Evolutionary conservation across 1,140 invertebrate genomes (phyloP).

Genomic region (Magallana ariakensis): DNA sequence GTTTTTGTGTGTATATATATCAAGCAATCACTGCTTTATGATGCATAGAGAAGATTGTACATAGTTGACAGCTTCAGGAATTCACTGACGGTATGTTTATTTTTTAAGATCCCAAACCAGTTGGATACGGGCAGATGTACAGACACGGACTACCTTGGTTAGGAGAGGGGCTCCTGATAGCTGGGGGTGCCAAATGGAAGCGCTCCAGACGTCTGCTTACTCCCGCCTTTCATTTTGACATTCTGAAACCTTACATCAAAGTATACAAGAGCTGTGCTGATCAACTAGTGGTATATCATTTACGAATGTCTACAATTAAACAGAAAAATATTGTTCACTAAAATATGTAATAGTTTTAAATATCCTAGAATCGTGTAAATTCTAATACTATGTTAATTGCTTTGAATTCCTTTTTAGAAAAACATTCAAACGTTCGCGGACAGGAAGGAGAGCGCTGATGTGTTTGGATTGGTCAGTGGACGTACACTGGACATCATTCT

Average conservation of each 20-base stretch:
- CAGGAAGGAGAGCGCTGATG: constrained; percentile 56
- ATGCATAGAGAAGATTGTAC: no score
- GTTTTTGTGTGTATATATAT: no score
- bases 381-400: no score
- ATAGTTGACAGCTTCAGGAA: no score
- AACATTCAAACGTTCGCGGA: constrained; percentile 54
- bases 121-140: neutral
- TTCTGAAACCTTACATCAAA: constrained; percentile 89
- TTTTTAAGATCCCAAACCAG: neutral
- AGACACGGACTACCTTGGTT: neutral
- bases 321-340: no score
- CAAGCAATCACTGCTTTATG: no score
- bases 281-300: constrained; percentile 41
- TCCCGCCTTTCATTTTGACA: constrained; percentile 92
- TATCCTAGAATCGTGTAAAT: no score
- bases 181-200: constrained; percentile 87
- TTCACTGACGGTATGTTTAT: no score
- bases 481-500: constrained; percentile 70
- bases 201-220: constrained; percentile 90
- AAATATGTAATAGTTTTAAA: no score
- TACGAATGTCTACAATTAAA: neutral
- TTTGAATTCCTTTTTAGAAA: constrained; percentile 45
- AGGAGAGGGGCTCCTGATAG: constrained; percentile 61
- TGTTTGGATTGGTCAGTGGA: constrained; percentile 56
- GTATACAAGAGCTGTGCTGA: constrained; percentile 83